These are phyloP conservation scores for Athalia circularis DNA, from an alignment of 2,888 invertebrate species.

Conservation along the genomic window DNA sequence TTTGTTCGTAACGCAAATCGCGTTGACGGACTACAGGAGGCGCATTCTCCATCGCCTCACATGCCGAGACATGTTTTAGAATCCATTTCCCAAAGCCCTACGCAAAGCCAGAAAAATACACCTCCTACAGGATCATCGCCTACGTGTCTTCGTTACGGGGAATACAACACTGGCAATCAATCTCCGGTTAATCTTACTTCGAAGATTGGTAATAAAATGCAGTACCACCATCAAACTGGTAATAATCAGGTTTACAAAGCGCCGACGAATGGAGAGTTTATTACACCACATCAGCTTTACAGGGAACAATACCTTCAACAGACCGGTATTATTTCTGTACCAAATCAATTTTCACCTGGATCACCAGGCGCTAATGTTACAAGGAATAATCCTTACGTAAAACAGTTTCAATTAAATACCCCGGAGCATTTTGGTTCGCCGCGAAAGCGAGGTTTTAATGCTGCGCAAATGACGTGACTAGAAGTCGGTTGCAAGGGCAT, in stretches of 20 bases:
- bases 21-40: conserved; percentile 68
- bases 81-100: conserved; percentile 70
- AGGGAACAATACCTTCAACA: conserved; percentile 69
- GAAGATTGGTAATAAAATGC: conserved; percentile 53
- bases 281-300: conserved; percentile 64
- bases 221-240: conserved; percentile 50
- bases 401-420: conserved; percentile 66
- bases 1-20: conserved; percentile 67
- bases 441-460: conserved; percentile 64
- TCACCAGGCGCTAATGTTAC: conserved; percentile 58
- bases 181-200: conserved; percentile 50
- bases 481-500: conserved; percentile 46
- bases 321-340: conserved; percentile 64
- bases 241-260: conserved; percentile 51
- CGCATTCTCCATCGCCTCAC: conserved; percentile 63
- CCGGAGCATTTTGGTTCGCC: conserved; percentile 63
- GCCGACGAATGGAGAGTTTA: conserved; percentile 65
- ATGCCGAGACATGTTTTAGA: conserved; percentile 71
- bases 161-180: conserved; percentile 49
- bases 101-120: conserved; percentile 66
- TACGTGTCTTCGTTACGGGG: conserved; percentile 62
- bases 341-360: conserved; percentile 60
- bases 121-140: conserved; percentile 62
- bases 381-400: conserved; percentile 67
- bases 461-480: conserved; percentile 70